Percentiles rank a stretch among this genome's conserved stretches.
These are phyloP conservation scores for Scortum barcoo DNA, from an alignment of 2,113 vertebrate genomes.

Conservation along the genomic window DNA sequence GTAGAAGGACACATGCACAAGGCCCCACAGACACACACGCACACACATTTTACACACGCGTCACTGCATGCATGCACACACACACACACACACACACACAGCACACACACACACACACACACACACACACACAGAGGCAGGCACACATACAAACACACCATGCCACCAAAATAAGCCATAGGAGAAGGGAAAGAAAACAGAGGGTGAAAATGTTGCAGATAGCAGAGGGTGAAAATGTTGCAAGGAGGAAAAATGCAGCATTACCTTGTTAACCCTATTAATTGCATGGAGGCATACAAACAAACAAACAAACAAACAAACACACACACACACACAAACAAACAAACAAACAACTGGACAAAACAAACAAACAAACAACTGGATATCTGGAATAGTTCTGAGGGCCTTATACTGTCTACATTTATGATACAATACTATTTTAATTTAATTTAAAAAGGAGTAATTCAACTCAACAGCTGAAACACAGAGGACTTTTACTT, in stretches of 20 bases:
- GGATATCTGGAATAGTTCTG: neutral
- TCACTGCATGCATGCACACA: no score
- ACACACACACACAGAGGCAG: slow-evolving; percentile 62
- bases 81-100: slow-evolving; percentile 84
- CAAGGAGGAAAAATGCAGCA: slow-evolving; percentile 75
- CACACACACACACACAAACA: neutral
- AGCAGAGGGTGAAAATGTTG: slow-evolving; percentile 90
- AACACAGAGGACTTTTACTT: neutral
- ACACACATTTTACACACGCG: no score
- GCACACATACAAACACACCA: slow-evolving; percentile 81
- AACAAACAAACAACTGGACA: slow-evolving; percentile 9
- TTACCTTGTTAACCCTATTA: slow-evolving; percentile 56
- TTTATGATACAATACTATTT: neutral
- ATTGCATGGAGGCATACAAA: slow-evolving; percentile 31
- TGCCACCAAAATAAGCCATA: no score
- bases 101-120: no score
- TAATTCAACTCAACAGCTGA: neutral
- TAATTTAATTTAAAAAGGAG: no score
- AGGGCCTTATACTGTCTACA: neutral
- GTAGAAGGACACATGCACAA: slow-evolving; percentile 90
- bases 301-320: slow-evolving; percentile 19
- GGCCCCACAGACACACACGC: slow-evolving; percentile 74
- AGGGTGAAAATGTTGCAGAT: slow-evolving; percentile 88
- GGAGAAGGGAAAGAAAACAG: slow-evolving; percentile 86
- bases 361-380: neutral